Base-by-base conservation (phyloP, 2,113 vertebrate species). In the Psittacus erithacus region DNA sequence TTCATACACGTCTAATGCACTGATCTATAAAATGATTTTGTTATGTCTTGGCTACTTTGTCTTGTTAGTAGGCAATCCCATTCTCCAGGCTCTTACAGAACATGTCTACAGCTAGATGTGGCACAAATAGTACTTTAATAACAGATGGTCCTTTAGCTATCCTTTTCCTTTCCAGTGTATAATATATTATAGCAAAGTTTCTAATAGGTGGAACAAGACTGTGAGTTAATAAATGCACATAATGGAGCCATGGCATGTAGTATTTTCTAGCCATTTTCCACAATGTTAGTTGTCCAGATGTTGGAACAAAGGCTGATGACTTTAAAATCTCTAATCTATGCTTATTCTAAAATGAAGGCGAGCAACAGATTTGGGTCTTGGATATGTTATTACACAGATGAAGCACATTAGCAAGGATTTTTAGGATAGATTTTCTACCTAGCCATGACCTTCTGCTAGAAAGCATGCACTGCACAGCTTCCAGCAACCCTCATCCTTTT, bases 371-470 rank as follows among this genome's bases (percentile, higher is more conserved):
- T 33, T 79, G 50, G 57, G 33, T 92, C n/a, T 79, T 69, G 49
- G 69, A 31, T 57, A 53, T 10, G 27, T 65, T 90, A 55, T 79
- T 81, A 59, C 50, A 74, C 29, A 83, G 70, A 52, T 33, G 35
- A 94, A 90, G 52, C 39, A 67, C 17, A 33, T 60, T 71, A 92
- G 64, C 88, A 76, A 70, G 73, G 43, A 82, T 96, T 94, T 95
- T 88, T 68, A 94, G 59, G 91, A 55, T 88, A 20, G 65, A 88
- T 69, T 86, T 81, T 80, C 43, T 86, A 52, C 90, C 44, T 60
- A 68, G 62, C 65, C 82, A 57, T 43, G 90, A 92, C 74, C 57
- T 90, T 64, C 75, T 86, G 31, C 89, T 91, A 70, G 89, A 80
- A 49, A 88, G 86, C 47, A 55, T 14, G 13, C 24, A 29, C 77